Base-by-base conservation (phyloP, 2,888 invertebrate genomes). In the Patella ulyssiponensis region DNA sequence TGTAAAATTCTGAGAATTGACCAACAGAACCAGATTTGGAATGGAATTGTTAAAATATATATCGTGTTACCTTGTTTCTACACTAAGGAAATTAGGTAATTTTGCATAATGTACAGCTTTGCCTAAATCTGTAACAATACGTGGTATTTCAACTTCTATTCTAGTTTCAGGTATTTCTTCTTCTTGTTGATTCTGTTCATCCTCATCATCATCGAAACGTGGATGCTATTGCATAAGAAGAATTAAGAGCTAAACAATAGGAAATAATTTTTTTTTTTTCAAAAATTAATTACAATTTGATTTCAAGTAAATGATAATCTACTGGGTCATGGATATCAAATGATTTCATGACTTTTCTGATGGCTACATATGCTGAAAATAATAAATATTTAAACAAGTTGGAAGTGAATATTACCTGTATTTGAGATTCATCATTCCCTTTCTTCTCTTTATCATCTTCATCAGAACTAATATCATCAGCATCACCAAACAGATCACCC, bases 11-110 rank as follows among this genome's bases (percentile, higher is more conserved):
- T 44, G 44, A 44, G 44, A 7, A 44, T 44, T 7, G 44, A 44
- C 44, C 44, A 44, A 44, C 44, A 44, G 44, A 44, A 0, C 44
- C 44, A 44, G 9, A 44, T 44, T 44, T 44, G 44, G 5, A 44
- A 44, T 44, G 44, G 44, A 44, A 44, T 9, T 44, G 33, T 44
- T 44, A 7, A 44, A 44, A 9, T 44, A 44, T 9, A 44, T 44
- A 54, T 17, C 7, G 17, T 23, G 20, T 69, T 82, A 92, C 92
- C 92, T 93, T 0, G 98, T 98, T 92, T 99, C 99, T 69, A 99
- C 98, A 0, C 98, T 98, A 88, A 99, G 94, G 92, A 99, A 99
- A 92, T 99, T 99, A 2, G 99, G 99, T 79, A 99, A 92, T 91
- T 99, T 98, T 0, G 99, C 97, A 87, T 98, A 98, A 91, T 98